Evolutionary conservation across 2,888 invertebrate genomes (phyloP).

Genomic region (Eurois occulta): DNA sequence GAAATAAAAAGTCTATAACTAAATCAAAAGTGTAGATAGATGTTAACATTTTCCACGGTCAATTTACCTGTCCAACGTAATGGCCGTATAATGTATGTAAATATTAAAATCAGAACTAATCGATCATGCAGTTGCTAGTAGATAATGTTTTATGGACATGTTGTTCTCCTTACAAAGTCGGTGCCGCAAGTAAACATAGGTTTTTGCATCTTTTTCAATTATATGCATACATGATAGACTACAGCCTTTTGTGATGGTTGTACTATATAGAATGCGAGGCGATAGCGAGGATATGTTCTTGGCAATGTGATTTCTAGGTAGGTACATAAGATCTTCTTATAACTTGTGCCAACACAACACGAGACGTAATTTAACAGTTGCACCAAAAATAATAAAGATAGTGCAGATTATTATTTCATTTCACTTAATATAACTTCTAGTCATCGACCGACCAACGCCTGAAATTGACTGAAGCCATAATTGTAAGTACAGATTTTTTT

Average conservation of each 20-base stretch:
- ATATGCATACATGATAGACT: constrained; percentile 49
- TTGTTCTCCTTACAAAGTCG: constrained; percentile 61
- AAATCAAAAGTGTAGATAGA: constrained; percentile 13
- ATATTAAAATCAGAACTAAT: constrained; percentile 60
- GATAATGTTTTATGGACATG: constrained; percentile 57
- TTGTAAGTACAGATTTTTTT: not conserved
- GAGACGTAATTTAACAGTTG: not conserved
- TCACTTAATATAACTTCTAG: not conserved
- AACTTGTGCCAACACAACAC: not conserved
- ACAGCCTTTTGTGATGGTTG: constrained; percentile 2
- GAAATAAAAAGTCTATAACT: not conserved
- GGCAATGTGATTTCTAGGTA: not conserved
- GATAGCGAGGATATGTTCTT: not conserved
- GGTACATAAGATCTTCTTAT: too few relatives aligned
- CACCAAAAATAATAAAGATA: not conserved
- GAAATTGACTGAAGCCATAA: not conserved
- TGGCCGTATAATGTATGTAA: constrained; percentile 55
- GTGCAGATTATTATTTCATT: too few relatives aligned
- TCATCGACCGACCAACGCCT: not conserved
- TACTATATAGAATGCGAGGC: not conserved
- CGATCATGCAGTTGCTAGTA: constrained; percentile 54
- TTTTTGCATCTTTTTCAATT: constrained; percentile 63
- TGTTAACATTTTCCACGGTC: constrained; percentile 36
- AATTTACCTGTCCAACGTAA: constrained; percentile 47
- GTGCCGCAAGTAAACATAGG: constrained; percentile 53